A percentile compares a stretch with the other conserved stretches of the same genome.
Conservation (phyloP, 2,113 vertebrate species). For the Epinephelus fuscoguttatus region DNA sequence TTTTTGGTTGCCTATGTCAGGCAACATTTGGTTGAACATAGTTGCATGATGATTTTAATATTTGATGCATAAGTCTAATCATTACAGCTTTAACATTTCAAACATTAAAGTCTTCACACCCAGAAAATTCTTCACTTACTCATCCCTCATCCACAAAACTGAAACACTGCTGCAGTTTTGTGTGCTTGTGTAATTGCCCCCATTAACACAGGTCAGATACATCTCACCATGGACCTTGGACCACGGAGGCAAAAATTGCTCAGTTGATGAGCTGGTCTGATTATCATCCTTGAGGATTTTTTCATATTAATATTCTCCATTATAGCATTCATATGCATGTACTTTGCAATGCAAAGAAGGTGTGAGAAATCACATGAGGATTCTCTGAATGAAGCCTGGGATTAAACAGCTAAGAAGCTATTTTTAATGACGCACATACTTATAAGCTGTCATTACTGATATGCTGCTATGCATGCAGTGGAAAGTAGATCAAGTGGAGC, state of each 20-base stretch:
- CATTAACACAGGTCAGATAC: not conserved
- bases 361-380: slow-evolving; percentile 51
- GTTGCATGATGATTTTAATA: not conserved
- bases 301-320: slow-evolving; percentile 44
- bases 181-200: not conserved
- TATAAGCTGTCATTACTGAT: slow-evolving; percentile 49
- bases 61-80: not conserved
- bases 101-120: not conserved
- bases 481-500: slow-evolving; percentile 19
- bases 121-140: not conserved
- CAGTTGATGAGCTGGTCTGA: slow-evolving; percentile 45
- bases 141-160: not conserved
- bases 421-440: slow-evolving; percentile 53
- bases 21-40: not conserved
- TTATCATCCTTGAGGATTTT: slow-evolving; percentile 33
- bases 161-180: not conserved
- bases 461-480: slow-evolving; percentile 19
- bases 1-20: not conserved
- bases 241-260: slow-evolving; percentile 4
- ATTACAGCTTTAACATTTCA: not conserved
- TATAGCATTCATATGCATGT: slow-evolving; percentile 28
- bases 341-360: slow-evolving; percentile 60
- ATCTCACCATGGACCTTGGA: slow-evolving; percentile 8
- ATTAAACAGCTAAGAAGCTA: slow-evolving; percentile 55
- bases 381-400: slow-evolving; percentile 38